Conservation (phyloP, 2,797 vertebrate species). For the Neosilurus mollespiculum region DNA sequence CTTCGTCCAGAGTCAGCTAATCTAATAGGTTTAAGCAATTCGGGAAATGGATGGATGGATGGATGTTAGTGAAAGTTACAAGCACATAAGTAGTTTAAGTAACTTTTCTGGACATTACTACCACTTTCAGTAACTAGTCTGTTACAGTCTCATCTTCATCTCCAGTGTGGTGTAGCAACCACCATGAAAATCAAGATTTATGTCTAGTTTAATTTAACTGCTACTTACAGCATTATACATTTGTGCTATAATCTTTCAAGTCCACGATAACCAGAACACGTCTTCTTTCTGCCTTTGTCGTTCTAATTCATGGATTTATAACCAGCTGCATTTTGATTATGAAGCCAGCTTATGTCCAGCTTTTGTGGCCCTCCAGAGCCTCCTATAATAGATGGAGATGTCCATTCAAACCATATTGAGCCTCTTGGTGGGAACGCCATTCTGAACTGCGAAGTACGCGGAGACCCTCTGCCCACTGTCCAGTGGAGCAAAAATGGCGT, state of each 20-base stretch:
- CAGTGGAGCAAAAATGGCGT: constrained; percentile 90
- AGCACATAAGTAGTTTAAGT: no score
- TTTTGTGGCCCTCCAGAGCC: constrained; percentile 78
- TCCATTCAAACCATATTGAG: constrained; percentile 83
- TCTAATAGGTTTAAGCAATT: no score
- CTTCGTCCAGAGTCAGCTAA: no score
- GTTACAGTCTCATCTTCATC: no score
- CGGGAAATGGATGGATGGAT: no score
- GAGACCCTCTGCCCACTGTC: constrained; percentile 89
- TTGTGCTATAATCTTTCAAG: background rate
- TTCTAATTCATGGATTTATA: background rate
- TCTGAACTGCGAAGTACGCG: constrained; percentile 89
- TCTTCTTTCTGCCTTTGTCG: background rate
- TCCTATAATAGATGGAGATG: constrained; percentile 89
- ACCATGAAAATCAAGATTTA: no score
- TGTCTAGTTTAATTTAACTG: no score
- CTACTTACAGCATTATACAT: background rate
- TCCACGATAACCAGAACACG: background rate
- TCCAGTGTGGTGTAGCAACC: no score
- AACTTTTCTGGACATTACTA: no score
- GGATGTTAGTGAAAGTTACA: no score
- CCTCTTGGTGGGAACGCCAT: constrained; percentile 89
- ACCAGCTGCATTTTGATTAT: background rate
- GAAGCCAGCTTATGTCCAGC: background rate
- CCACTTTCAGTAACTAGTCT: no score